These are phyloP conservation scores for Oophaga sylvatica DNA, from an alignment of 2,797 vertebrate genomes.

Conservation along the genomic window DNA sequence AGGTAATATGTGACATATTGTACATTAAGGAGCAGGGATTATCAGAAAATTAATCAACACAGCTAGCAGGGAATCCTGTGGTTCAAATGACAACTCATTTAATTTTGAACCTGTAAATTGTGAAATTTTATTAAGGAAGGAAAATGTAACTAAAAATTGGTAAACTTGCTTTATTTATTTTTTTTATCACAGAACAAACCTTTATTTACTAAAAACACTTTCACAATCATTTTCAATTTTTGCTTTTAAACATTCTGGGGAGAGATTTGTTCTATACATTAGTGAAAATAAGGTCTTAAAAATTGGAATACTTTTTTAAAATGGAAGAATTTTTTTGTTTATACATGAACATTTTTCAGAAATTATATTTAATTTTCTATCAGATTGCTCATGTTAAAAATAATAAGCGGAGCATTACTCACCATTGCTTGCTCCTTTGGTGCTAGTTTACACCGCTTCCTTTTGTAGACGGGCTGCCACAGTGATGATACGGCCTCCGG, in stretches of 20 bases:
- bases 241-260: background rate
- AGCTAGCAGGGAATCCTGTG: background rate
- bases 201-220: background rate
- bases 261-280: background rate
- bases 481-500: no score
- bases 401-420: no score
- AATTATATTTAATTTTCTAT: no score
- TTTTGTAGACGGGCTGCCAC: no score
- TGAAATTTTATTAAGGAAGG: background rate
- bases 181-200: background rate
- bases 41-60: background rate
- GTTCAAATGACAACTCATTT: background rate
- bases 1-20: background rate
- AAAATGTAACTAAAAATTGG: background rate
- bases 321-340: no score
- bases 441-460: no score
- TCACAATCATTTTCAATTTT: background rate
- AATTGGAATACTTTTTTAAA: no score
- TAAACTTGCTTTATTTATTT: background rate
- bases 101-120: background rate
- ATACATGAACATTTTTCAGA: no score
- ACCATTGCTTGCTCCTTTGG: no score
- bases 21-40: background rate
- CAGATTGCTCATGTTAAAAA: no score
- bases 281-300: no score